These are phyloP conservation scores for Acanthornis magna DNA, from an alignment of 2,797 vertebrate species.

Conservation along the genomic window DNA sequence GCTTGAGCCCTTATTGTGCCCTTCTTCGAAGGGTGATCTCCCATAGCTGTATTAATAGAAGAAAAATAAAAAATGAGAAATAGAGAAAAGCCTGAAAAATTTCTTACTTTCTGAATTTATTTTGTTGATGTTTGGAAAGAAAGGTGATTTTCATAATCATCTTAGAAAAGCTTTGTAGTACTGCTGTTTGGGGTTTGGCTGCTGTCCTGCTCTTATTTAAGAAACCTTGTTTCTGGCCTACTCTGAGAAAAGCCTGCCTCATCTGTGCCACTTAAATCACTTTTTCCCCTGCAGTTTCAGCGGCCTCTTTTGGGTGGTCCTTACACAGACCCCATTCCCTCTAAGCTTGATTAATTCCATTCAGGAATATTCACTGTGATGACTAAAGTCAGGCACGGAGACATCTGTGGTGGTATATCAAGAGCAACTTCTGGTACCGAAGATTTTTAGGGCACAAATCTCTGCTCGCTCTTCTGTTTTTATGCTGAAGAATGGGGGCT, in stretches of 20 bases:
- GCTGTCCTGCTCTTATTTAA: background rate
- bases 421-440: background rate
- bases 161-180: background rate
- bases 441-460: background rate
- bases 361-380: background rate
- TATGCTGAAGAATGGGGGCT: background rate
- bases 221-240: background rate
- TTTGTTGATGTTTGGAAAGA: rapidly evolving
- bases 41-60: background rate
- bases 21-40: background rate
- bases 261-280: rapidly evolving
- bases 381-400: background rate
- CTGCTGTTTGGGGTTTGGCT: rapidly evolving
- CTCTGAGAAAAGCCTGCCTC: background rate
- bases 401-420: background rate
- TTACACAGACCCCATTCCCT: background rate
- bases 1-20: rapidly evolving
- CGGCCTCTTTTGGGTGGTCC: background rate
- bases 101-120: background rate
- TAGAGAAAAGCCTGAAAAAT: background rate
- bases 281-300: rapidly evolving
- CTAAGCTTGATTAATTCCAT: background rate
- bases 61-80: background rate
- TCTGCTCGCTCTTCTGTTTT: background rate
- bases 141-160: background rate